A percentile compares a stretch with the other conserved stretches of the same genome.
Evolutionary conservation across 2,888 invertebrate genomes (phyloP).

Genomic region (Polia nebulosa): DNA sequence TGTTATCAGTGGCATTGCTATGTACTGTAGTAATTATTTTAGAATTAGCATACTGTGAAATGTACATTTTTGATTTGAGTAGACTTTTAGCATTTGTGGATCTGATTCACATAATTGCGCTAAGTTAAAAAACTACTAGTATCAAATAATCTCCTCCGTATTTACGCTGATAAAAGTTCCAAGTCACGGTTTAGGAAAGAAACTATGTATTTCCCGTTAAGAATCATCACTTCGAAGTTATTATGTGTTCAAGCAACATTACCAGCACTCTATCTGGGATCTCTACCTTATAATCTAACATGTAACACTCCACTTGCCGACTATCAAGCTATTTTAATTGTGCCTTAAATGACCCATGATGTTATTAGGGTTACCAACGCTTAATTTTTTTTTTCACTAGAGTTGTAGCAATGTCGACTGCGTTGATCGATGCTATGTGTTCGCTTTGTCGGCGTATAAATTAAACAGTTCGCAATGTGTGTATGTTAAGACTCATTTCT

Average conservation of each 20-base stretch:
- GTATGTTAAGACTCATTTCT: constrained; percentile 54
- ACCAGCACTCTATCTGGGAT: constrained; percentile 53
- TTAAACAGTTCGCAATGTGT: constrained; percentile 73
- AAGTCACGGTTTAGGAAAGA: constrained; percentile 21
- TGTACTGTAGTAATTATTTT: constrained; percentile 39
- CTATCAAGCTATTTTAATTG: constrained; percentile 69
- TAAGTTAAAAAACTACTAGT: constrained; percentile 44
- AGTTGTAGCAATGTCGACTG: constrained; percentile 68
- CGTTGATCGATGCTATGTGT: constrained; percentile 80
- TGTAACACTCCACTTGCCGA: constrained; percentile 64
- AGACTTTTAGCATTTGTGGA: constrained; percentile 30
- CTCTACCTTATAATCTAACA: constrained; percentile 57
- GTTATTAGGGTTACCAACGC: constrained; percentile 72
- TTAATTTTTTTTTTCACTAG: constrained; percentile 61
- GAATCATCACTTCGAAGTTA: constrained; percentile 40
- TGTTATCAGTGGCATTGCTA: constrained; percentile 42
- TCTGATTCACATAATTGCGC: constrained; percentile 40
- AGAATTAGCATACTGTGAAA: constrained; percentile 32
- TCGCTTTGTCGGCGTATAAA: constrained; percentile 81
- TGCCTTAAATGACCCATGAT: constrained; percentile 73
- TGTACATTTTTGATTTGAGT: constrained; percentile 27
- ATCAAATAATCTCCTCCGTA: constrained; percentile 27
- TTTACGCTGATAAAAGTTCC: constrained; percentile 40
- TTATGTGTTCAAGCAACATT: constrained; percentile 55
- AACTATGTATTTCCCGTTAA: constrained; percentile 28